phyloP scores from a whole-genome alignment of 2,888 invertebrate species.

The Tenthredo amoena region DNA sequence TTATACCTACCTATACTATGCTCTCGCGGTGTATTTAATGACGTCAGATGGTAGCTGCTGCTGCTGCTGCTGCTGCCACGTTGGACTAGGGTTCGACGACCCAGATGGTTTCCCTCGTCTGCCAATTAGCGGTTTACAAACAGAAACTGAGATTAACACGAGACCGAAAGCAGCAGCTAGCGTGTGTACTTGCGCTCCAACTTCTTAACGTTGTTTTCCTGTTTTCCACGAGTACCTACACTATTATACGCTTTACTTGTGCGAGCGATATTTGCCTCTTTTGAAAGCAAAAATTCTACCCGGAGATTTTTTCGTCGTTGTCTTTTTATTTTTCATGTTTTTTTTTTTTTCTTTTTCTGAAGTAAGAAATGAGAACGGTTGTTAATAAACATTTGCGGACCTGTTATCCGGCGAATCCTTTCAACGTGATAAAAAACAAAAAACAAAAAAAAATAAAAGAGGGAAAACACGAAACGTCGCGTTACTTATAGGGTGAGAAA shows the following conservation, averaged over 20 bases:
- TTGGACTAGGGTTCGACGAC: conserved; percentile 44
- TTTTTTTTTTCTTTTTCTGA: no score
- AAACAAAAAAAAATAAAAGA: not conserved
- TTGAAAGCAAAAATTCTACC: not conserved
- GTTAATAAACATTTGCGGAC: conserved; percentile 11
- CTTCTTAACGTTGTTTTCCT: conserved; percentile 47
- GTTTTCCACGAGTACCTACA: not conserved
- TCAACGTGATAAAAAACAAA: not conserved
- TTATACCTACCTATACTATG: not conserved
- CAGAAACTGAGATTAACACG: conserved; percentile 49
- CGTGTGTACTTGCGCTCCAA: conserved; percentile 31
- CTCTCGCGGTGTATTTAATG: not conserved
- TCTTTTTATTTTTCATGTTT: not conserved
- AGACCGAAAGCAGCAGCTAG: conserved; percentile 36
- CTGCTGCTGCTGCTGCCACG: not conserved
- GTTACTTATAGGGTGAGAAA: conserved; percentile 36
- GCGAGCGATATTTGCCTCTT: not conserved
- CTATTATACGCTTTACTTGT: not conserved
- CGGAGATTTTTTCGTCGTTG: not conserved
- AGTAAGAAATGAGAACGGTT: not conserved
- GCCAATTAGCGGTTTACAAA: conserved; percentile 50
- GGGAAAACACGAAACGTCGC: conserved; percentile 53
- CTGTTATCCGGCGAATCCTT: conserved; percentile 40
- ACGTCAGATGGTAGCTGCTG: conserved; percentile 12
- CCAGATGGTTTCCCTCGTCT: conserved; percentile 30